Percentiles rank a stretch among this genome's conserved stretches.
These are phyloP conservation scores for Microcebus ravelobensis DNA, from an alignment of 2,113 vertebrate genomes.

Conservation along the genomic window DNA sequence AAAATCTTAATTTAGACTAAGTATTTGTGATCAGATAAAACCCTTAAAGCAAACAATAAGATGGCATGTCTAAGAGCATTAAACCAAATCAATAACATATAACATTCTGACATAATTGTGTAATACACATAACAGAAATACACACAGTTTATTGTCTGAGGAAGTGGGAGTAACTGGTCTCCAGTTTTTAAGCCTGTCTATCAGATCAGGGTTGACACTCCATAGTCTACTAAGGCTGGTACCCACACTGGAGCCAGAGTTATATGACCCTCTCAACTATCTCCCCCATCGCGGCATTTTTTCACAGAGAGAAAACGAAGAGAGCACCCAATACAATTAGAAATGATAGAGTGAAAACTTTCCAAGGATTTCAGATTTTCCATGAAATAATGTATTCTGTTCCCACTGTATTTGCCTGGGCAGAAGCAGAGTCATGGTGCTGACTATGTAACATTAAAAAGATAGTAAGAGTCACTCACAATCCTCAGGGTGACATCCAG, in stretches of 20 bases:
- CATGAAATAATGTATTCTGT: background rate
- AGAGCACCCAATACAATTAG: background rate
- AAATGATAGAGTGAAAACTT: background rate
- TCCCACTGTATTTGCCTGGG: background rate
- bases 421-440: background rate
- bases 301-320: background rate
- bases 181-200: background rate
- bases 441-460: background rate
- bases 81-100: background rate
- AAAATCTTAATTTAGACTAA: constrained; percentile 55
- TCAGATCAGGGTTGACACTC: background rate
- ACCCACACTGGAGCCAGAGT: background rate
- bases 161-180: background rate
- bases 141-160: background rate
- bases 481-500: background rate
- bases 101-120: background rate
- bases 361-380: background rate
- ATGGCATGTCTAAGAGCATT: background rate
- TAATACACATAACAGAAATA: background rate
- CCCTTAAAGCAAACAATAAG: constrained; percentile 12
- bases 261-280: background rate
- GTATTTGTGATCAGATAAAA: constrained; percentile 10
- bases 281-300: background rate
- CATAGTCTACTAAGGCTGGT: background rate
- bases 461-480: background rate